These are phyloP conservation scores for Lates japonicus DNA, from an alignment of 2,797 vertebrate genomes.

Conservation along the genomic window DNA sequence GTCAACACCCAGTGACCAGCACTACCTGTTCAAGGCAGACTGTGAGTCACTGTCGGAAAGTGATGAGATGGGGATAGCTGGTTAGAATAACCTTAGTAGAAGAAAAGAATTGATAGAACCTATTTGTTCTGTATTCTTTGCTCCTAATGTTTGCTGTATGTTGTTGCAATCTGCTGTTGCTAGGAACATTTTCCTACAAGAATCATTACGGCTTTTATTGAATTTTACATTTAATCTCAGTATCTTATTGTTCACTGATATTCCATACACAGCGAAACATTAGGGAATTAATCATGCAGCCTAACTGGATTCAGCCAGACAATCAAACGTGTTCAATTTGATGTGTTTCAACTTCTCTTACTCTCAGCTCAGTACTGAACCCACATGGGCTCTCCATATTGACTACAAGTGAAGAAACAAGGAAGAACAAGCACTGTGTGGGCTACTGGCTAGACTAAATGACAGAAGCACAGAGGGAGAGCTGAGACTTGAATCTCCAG, in stretches of 20 bases:
- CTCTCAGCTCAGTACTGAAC: conserved; percentile 37
- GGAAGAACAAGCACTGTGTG: conserved; percentile 50
- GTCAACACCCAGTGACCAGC: too few species aligned
- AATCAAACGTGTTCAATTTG: conserved; percentile 22
- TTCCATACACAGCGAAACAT: conserved; percentile 7
- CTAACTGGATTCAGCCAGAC: conserved; percentile 10
- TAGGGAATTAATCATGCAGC: conserved; percentile 28
- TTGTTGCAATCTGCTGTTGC: neutral
- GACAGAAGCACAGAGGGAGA: conserved; percentile 40
- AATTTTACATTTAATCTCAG: neutral
- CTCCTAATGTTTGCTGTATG: neutral
- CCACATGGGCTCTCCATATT: conserved; percentile 44
- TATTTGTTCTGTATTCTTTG: neutral
- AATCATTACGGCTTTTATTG: neutral
- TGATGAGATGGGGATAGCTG: too few species aligned
- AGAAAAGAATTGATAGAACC: neutral
- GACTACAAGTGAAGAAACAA: conserved; percentile 58
- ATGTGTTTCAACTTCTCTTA: conserved; percentile 20
- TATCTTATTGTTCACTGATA: neutral
- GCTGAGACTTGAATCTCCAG: conserved; percentile 47
- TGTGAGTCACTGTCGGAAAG: too few species aligned
- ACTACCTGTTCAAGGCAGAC: too few species aligned
- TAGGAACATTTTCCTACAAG: neutral
- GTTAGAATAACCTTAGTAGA: too few species aligned
- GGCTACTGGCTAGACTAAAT: conserved; percentile 51